Evolutionary conservation across 2,113 vertebrate species (phyloP).

Genomic region (Varanus komodoensis): DNA sequence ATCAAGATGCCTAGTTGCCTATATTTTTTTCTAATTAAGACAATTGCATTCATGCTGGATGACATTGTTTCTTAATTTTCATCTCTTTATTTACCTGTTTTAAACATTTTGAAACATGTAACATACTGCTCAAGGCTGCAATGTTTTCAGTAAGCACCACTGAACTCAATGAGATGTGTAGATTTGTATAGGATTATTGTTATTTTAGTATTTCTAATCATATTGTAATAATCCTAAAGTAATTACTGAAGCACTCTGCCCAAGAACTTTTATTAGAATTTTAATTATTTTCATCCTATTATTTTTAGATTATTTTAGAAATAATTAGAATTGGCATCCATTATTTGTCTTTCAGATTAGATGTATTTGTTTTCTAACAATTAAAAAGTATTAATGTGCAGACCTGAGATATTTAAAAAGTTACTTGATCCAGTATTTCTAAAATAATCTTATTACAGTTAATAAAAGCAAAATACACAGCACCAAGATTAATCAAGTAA

Average conservation of each 20-base stretch:
- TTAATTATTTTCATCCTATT: conserved; percentile 36
- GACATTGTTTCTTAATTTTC: conserved; percentile 77
- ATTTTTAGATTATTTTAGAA: conserved; percentile 27
- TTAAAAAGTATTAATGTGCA: background rate
- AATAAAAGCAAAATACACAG: background rate
- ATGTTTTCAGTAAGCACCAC: background rate
- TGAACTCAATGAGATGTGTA: background rate
- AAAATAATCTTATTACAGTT: background rate
- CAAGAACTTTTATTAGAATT: conserved; percentile 39
- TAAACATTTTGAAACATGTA: conserved; percentile 63
- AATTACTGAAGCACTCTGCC: conserved; percentile 43
- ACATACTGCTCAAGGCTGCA: conserved; percentile 56
- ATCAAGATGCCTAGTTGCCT: conserved; percentile 9
- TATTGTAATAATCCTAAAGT: background rate
- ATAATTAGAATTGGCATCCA: conserved; percentile 15
- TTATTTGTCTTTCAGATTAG: conserved; percentile 19
- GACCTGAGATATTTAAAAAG: background rate
- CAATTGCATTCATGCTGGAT: conserved; percentile 66
- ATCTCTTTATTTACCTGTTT: conserved; percentile 80
- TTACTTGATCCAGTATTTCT: background rate
- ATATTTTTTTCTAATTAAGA: conserved; percentile 54
- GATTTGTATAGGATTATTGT: conserved; percentile 12
- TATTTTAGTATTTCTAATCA: conserved; percentile 49
- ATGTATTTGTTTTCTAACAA: background rate
- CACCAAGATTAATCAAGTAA: conserved; percentile 13